Evolutionary conservation across 2,113 vertebrate species (phyloP).

Genomic region (Tupaia chinensis): DNA sequence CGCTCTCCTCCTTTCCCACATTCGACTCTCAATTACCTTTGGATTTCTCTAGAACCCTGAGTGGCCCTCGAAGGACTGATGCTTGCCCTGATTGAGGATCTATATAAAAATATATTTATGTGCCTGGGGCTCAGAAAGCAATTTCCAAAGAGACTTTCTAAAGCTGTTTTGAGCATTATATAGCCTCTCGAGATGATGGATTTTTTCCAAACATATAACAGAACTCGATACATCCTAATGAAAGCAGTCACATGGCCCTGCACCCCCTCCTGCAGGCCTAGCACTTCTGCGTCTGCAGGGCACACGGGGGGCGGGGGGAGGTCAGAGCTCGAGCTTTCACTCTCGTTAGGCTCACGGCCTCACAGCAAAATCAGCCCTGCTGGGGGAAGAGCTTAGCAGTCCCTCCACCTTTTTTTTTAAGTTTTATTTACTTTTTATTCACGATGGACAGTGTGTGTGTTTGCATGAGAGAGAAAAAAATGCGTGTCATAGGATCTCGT

Average conservation of each 20-base stretch:
- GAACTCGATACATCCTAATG: slow-evolving; percentile 48
- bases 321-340: slow-evolving; percentile 11
- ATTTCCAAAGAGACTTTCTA: slow-evolving; percentile 78
- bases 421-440: too few relatives aligned
- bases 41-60: slow-evolving; percentile 40
- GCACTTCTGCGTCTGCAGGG: slow-evolving; percentile 59
- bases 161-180: slow-evolving; percentile 76
- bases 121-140: slow-evolving; percentile 69
- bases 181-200: slow-evolving; percentile 59
- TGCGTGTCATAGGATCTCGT: too few relatives aligned
- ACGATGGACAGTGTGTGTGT: too few relatives aligned
- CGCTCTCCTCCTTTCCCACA: slow-evolving; percentile 14
- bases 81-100: neutral
- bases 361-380: neutral
- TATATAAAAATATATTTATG: slow-evolving; percentile 30
- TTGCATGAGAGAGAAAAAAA: too few relatives aligned
- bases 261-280: neutral
- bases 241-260: slow-evolving; percentile 37
- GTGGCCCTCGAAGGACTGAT: neutral
- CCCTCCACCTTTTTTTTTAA: neutral
- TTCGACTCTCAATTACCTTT: neutral
- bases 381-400: slow-evolving; percentile 36
- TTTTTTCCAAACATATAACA: slow-evolving; percentile 71
- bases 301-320: neutral
- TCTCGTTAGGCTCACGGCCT: slow-evolving; percentile 35